Evolutionary conservation across 30 jellyfish, hydroid and myxozoan genomes (phyloP).

Genomic region (Turritopsis rubra): DNA sequence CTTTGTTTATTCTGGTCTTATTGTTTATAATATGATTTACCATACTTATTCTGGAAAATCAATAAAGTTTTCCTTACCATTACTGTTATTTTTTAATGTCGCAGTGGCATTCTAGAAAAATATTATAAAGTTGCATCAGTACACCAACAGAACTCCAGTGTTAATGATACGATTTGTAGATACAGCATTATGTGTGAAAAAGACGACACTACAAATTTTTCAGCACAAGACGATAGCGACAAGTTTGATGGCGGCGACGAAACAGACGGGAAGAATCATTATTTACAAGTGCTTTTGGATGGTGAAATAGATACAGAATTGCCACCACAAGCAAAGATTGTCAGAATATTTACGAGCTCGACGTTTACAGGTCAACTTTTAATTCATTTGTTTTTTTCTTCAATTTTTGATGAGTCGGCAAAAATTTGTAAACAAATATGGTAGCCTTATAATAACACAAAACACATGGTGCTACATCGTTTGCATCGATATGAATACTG

Average conservation of each 20-base stretch:
- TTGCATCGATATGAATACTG: no score
- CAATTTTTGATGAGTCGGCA: background rate
- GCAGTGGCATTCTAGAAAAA: background rate
- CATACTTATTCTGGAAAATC: no score
- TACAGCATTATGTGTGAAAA: background rate
- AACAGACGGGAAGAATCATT: background rate
- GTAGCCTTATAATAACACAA: background rate
- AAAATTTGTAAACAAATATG: background rate
- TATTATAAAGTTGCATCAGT: background rate
- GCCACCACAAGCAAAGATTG: conserved; percentile 77
- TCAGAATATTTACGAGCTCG: conserved; percentile 82
- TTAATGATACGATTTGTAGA: background rate
- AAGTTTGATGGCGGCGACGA: background rate
- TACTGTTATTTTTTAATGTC: background rate
- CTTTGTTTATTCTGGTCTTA: no score
- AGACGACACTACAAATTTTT: background rate
- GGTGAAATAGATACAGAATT: conserved; percentile 56
- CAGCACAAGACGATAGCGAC: background rate
- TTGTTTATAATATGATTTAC: no score
- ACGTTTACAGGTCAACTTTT: conserved; percentile 72
- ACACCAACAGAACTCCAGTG: background rate
- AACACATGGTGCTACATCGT: background rate
- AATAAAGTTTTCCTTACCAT: no score
- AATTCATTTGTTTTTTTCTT: background rate
- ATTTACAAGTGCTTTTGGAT: background rate